Conservation (phyloP, 2,113 vertebrate species). For the Gavialis gangeticus region DNA sequence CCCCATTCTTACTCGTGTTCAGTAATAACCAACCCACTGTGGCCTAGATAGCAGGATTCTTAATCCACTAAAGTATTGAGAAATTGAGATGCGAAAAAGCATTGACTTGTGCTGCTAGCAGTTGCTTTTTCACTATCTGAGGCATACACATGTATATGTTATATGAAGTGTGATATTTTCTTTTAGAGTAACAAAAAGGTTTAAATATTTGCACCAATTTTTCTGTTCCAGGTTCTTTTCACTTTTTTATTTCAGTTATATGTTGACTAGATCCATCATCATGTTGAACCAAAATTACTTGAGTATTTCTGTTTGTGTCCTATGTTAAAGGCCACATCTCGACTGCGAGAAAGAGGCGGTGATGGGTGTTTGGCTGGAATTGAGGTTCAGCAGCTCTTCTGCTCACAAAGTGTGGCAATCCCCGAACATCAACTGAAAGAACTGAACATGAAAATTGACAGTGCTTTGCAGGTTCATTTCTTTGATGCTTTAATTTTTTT, state of each 20-base stretch:
- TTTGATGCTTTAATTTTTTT: neutral
- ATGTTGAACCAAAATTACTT: conserved; percentile 23
- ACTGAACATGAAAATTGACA: conserved; percentile 95
- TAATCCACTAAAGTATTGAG: neutral
- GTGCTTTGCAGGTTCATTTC: conserved; percentile 90
- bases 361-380: conserved; percentile 95
- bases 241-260: neutral
- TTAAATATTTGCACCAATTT: neutral
- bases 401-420: conserved; percentile 93
- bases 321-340: conserved; percentile 87
- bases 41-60: neutral
- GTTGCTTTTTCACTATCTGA: neutral
- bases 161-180: rapidly evolving
- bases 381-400: conserved; percentile 98
- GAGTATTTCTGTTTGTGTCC: conserved; percentile 12
- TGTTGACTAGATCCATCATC: conserved; percentile 51
- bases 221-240: neutral
- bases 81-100: conserved; percentile 10
- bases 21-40: neutral
- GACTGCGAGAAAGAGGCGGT: conserved; percentile 91
- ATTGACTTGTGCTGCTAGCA: neutral
- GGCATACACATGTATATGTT: neutral
- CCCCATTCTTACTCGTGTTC: neutral
- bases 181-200: neutral
- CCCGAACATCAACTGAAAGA: conserved; percentile 98